These are phyloP conservation scores for Chlorodrepanis virens DNA, from an alignment of 2,113 vertebrate species.

Conservation along the genomic window DNA sequence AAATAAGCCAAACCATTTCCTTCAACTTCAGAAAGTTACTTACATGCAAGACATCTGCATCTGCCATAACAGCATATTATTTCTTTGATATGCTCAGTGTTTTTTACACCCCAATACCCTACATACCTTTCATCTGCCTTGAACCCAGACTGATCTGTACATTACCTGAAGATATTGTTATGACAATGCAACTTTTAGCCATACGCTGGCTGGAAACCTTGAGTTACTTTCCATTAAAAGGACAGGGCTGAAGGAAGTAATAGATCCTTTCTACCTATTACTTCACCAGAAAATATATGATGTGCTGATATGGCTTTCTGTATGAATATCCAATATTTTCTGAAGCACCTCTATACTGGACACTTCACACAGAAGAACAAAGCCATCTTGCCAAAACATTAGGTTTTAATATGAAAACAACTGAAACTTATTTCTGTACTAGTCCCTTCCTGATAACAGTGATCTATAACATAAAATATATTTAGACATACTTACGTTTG, in stretches of 20 bases:
- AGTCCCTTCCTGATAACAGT: not conserved
- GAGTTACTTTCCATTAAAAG: not conserved
- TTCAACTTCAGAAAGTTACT: not conserved
- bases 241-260: not conserved
- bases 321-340: not conserved
- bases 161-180: not conserved
- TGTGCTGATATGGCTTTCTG: not conserved
- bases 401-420: not conserved
- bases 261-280: not conserved
- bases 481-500: not conserved
- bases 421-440: not conserved
- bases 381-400: not conserved
- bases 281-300: not conserved
- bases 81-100: not conserved
- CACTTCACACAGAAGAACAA: not conserved
- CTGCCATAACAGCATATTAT: not conserved
- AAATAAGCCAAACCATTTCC: not conserved
- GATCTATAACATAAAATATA: not conserved
- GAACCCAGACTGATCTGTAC: not conserved
- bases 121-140: not conserved
- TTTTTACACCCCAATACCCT: not conserved
- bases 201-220: not conserved
- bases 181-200: not conserved
- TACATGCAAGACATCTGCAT: not conserved
- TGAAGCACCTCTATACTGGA: not conserved